A percentile compares a stretch with the other conserved stretches of the same genome.
These are phyloP conservation scores for Drosophila lutescens DNA, from an alignment of 2,888 invertebrate genomes.

Conservation along the genomic window DNA sequence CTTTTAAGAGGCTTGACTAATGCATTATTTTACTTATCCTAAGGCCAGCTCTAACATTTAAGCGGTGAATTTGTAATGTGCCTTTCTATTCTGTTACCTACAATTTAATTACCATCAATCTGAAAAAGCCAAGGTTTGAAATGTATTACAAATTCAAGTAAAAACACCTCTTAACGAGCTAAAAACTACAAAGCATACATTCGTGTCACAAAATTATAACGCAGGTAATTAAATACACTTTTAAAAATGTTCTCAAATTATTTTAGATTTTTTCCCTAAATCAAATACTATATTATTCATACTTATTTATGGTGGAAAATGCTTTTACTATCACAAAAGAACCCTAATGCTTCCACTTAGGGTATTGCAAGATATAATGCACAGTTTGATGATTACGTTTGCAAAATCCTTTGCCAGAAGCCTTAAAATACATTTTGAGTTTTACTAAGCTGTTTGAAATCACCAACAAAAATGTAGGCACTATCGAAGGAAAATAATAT, in stretches of 20 bases:
- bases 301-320: no score
- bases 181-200: no score
- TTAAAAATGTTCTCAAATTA: no score
- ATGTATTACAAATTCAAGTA: no score
- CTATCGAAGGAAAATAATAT: conserved; percentile 1
- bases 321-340: no score
- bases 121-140: no score
- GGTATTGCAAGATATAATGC: background rate
- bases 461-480: background rate
- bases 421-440: background rate
- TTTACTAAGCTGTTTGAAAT: background rate
- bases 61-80: background rate
- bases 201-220: no score
- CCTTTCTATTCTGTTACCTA: background rate
- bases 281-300: no score
- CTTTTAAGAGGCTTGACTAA: background rate
- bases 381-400: background rate
- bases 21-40: conserved; percentile 10
- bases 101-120: background rate
- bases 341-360: no score
- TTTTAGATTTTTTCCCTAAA: no score
- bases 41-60: background rate
- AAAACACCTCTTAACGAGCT: no score
- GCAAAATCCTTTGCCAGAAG: background rate
- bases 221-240: no score